These are phyloP conservation scores for Parthenolecanium corni DNA, from an alignment of 2,888 invertebrate genomes.

Conservation along the genomic window DNA sequence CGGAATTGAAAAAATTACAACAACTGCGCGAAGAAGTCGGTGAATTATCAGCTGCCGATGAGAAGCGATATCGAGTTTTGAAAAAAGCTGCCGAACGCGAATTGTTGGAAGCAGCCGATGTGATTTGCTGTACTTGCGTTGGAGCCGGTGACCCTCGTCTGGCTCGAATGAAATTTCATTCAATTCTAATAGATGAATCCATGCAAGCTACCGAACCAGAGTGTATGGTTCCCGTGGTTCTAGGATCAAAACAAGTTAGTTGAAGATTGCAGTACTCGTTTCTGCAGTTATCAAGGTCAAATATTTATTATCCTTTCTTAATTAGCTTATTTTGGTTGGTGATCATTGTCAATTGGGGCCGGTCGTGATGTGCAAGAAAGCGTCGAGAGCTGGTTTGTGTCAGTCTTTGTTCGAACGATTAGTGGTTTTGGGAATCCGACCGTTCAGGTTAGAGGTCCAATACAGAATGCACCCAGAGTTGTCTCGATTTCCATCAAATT, in stretches of 20 bases:
- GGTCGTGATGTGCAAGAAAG: slow-evolving; percentile 99
- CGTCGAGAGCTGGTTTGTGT: slow-evolving; percentile 89
- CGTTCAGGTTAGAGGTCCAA: slow-evolving; percentile 92
- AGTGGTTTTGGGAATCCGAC: slow-evolving; percentile 92
- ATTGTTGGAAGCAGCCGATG: slow-evolving; percentile 88
- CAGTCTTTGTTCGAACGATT: slow-evolving; percentile 95
- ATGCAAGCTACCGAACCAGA: slow-evolving; percentile 97
- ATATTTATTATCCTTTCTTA: slow-evolving; percentile 25
- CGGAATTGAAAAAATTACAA: slow-evolving; percentile 88
- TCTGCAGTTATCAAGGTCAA: background rate
- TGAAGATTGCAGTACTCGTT: background rate
- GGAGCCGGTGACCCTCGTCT: slow-evolving; percentile 94
- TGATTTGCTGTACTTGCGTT: slow-evolving; percentile 97
- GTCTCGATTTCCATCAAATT: slow-evolving; percentile 95
- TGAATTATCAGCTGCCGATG: slow-evolving; percentile 89
- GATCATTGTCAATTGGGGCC: slow-evolving; percentile 99
- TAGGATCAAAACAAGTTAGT: slow-evolving; percentile 77
- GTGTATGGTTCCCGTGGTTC: slow-evolving; percentile 96
- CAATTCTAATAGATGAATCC: slow-evolving; percentile 92
- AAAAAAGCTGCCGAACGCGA: slow-evolving; percentile 86
- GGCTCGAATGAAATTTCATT: slow-evolving; percentile 85
- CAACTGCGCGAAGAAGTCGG: slow-evolving; percentile 97
- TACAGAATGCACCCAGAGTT: slow-evolving; percentile 99
- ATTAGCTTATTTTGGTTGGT: slow-evolving; percentile 85
- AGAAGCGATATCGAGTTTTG: slow-evolving; percentile 79